These are phyloP conservation scores for Camptogramma bilineatum DNA, from an alignment of 2,888 invertebrate genomes.

Conservation along the genomic window DNA sequence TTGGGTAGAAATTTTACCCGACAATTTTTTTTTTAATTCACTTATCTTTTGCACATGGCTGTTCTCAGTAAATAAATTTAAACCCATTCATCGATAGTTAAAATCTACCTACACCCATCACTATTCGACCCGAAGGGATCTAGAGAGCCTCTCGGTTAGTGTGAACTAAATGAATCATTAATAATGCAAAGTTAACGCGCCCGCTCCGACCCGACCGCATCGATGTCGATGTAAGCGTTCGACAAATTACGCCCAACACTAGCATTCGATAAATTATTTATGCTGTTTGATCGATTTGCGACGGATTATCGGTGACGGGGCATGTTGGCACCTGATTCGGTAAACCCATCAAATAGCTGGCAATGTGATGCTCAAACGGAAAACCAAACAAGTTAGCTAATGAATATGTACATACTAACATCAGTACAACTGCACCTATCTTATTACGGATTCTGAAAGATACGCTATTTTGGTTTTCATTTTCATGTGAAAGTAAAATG, in stretches of 20 bases:
- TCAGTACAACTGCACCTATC: neutral
- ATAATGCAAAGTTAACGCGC: slow-evolving; percentile 81
- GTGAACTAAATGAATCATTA: slow-evolving; percentile 86
- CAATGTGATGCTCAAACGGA: slow-evolving; percentile 30
- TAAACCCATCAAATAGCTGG: slow-evolving; percentile 30
- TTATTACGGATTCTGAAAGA: neutral
- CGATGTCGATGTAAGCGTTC: slow-evolving; percentile 66
- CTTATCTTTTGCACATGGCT: too few relatives aligned
- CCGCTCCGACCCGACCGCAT: slow-evolving; percentile 62
- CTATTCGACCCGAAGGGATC: slow-evolving; percentile 76
- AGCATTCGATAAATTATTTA: slow-evolving; percentile 58
- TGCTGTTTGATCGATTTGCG: slow-evolving; percentile 50
- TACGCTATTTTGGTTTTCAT: too few relatives aligned
- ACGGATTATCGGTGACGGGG: slow-evolving; percentile 41
- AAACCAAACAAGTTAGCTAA: slow-evolving; percentile 36
- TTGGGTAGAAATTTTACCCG: too few relatives aligned
- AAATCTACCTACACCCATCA: slow-evolving; percentile 51
- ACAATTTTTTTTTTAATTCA: too few relatives aligned
- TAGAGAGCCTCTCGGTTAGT: slow-evolving; percentile 78
- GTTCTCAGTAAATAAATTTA: neutral
- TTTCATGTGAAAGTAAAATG: too few relatives aligned
- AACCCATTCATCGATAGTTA: slow-evolving; percentile 14
- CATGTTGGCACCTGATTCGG: slow-evolving; percentile 27
- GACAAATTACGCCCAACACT: slow-evolving; percentile 56
- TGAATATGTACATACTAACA: slow-evolving; percentile 27